Base-by-base conservation (phyloP, 2,113 vertebrate genomes). In the Myotis brandtii region DNA sequence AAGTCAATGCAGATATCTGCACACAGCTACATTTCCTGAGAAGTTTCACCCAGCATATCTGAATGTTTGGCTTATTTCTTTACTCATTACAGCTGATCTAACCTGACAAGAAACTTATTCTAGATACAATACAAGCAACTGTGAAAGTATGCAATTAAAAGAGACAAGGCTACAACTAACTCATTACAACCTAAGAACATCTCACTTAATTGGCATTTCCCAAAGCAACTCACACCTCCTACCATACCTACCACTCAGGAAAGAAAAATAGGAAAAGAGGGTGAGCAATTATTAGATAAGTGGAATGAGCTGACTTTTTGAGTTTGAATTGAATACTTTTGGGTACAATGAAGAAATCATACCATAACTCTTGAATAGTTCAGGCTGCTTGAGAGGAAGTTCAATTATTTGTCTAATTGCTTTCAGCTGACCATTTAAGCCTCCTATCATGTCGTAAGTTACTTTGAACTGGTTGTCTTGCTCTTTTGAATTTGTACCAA, bases 371-470 rank as follows among this genome's bases (percentile, higher is more conserved):
- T 97, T 99, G 97, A 99, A 99, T 59, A 99, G 98, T 88, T 99
- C 98, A 0, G 99, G 98, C 72, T 99, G 99, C 97, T 99, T 99
- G 94, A 99, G 97, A 32, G 99, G 99, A 91, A 99, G 98, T 97
- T 99, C 99, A 50, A 99, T 98, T 5, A 99, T 99, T 98, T 99
- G 99, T 98, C 99, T 98, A 97, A 99, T 99, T 85, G 97, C 98
- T 83, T 98, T 98, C 96, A 99, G 95, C 96, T 99, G 99, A 95
- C 96, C 98, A 70, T 92, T 97, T 76, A 99, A 98, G 21, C 99
- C 99, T 50, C 99, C 99, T 83, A 99, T 99, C 99, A 99, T 99
- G 94, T 98, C 98, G 34, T 99, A 99, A 1, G 98, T 99, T 96
- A 99, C 98, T 95, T 95, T 98, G 88, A 98, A 97, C 93, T 97